A percentile compares a stretch with the other conserved stretches of the same genome.
phyloP scores from a whole-genome alignment of 2,797 vertebrate species.

The Xiphorhynchus erythropygius region DNA sequence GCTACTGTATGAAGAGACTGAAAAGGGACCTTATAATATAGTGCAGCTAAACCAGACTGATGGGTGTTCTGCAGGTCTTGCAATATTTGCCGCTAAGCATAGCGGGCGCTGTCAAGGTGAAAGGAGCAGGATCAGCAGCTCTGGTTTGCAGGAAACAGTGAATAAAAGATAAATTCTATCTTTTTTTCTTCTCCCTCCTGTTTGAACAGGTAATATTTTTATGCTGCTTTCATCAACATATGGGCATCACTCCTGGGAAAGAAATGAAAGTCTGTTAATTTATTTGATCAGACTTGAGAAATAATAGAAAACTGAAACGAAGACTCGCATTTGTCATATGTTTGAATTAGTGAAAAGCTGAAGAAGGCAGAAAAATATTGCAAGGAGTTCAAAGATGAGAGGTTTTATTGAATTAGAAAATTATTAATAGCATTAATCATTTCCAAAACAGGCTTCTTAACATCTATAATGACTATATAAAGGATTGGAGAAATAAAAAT shows the following conservation, averaged over 20 bases:
- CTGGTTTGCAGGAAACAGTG: neutral
- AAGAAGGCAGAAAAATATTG: slow-evolving; percentile 66
- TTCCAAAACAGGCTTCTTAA: slow-evolving; percentile 48
- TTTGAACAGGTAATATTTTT: slow-evolving; percentile 64
- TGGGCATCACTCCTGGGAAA: slow-evolving; percentile 59
- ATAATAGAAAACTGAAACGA: slow-evolving; percentile 65
- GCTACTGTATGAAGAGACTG: neutral
- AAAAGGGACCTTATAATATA: neutral
- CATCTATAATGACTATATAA: slow-evolving; percentile 41
- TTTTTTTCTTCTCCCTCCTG: neutral
- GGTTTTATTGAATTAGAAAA: slow-evolving; percentile 66
- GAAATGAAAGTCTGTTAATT: slow-evolving; percentile 67
- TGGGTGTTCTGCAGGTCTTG: slow-evolving; percentile 1
- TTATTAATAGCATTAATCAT: slow-evolving; percentile 61
- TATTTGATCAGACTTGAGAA: slow-evolving; percentile 73
- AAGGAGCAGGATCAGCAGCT: neutral
- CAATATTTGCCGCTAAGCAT: neutral
- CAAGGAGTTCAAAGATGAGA: slow-evolving; percentile 60
- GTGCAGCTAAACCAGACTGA: neutral
- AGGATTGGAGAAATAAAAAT: slow-evolving; percentile 36
- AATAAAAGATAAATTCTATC: slow-evolving; percentile 17
- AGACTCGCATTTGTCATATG: slow-evolving; percentile 45
- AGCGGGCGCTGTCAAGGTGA: slow-evolving; percentile 7
- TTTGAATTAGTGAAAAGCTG: slow-evolving; percentile 65
- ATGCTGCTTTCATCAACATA: slow-evolving; percentile 41